Evolutionary conservation across 2,888 invertebrate genomes (phyloP).

Genomic region (Dromius quadrimaculatus): DNA sequence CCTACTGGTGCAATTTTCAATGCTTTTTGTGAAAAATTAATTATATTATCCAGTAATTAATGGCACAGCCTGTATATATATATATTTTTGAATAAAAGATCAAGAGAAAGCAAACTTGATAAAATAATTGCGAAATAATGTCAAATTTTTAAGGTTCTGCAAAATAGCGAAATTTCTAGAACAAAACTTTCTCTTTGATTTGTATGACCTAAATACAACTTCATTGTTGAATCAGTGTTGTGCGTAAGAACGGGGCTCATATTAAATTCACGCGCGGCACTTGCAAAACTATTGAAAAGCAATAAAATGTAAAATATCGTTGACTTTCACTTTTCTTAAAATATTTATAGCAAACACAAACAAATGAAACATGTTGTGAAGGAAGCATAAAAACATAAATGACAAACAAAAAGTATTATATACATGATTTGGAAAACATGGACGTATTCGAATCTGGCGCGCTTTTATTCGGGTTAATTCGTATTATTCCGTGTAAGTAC

Average conservation of each 20-base stretch:
- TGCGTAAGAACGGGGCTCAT: constrained; percentile 5
- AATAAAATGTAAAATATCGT: constrained; percentile 1
- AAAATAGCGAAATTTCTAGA: constrained; percentile 36
- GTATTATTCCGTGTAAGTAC: constrained; percentile 25
- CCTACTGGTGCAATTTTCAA: no score
- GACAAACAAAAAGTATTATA: constrained; percentile 23
- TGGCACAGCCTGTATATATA: background rate
- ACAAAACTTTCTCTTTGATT: constrained; percentile 34
- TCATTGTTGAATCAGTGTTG: constrained; percentile 19
- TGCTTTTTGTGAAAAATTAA: no score
- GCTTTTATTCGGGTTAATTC: constrained; percentile 16
- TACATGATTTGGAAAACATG: constrained; percentile 20
- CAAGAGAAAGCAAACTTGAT: constrained; percentile 12
- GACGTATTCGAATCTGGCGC: constrained; percentile 8
- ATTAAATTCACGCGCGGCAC: background rate
- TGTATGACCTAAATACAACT: constrained; percentile 24
- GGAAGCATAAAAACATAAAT: constrained; percentile 27
- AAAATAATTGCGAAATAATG: constrained; percentile 1
- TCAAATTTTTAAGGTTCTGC: background rate
- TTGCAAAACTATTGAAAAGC: background rate
- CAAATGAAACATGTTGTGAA: constrained; percentile 23
- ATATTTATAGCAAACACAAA: constrained; percentile 2
- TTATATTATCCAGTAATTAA: no score
- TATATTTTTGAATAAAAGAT: no score
- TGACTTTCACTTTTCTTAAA: background rate